Percentiles rank a stretch among this genome's conserved stretches.
Evolutionary conservation across 2,888 invertebrate species (phyloP).

Genomic region (Orgyia antiqua): DNA sequence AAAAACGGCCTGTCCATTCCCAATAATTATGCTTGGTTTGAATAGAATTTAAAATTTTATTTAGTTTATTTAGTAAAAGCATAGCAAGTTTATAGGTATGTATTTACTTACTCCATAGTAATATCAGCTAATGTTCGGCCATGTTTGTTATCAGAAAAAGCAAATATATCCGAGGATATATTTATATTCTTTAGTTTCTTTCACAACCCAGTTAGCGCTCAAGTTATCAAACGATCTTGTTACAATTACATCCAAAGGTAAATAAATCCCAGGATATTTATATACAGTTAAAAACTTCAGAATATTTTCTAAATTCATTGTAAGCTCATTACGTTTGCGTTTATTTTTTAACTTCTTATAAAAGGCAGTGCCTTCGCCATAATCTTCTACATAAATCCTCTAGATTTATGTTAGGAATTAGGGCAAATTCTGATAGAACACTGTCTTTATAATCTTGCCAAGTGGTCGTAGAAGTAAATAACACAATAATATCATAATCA

Average conservation of each 20-base stretch:
- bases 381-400: conserved; percentile 11
- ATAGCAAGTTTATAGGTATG: too few relatives aligned
- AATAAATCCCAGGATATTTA: conserved; percentile 16
- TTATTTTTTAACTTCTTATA: not conserved
- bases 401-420: not conserved
- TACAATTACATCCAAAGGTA: conserved; percentile 13
- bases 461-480: conserved; percentile 1
- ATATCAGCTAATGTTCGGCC: conserved; percentile 9
- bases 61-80: too few relatives aligned
- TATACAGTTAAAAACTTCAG: conserved; percentile 15
- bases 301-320: conserved; percentile 7
- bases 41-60: too few relatives aligned
- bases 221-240: conserved; percentile 4
- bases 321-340: not conserved
- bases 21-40: too few relatives aligned
- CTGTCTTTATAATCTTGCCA: not conserved
- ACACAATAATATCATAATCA: conserved; percentile 42
- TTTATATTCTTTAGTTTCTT: conserved; percentile 4
- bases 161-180: conserved; percentile 16
- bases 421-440: not conserved
- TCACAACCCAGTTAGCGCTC: conserved; percentile 15
- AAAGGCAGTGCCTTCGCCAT: conserved; percentile 8
- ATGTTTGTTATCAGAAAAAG: conserved; percentile 10
- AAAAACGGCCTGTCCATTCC: too few relatives aligned
- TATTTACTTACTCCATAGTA: conserved; percentile 9